A percentile compares a stretch with the other conserved stretches of the same genome.
Evolutionary conservation across 2,888 invertebrate species (phyloP).

Genomic region (Amblyteles armatorius): DNA sequence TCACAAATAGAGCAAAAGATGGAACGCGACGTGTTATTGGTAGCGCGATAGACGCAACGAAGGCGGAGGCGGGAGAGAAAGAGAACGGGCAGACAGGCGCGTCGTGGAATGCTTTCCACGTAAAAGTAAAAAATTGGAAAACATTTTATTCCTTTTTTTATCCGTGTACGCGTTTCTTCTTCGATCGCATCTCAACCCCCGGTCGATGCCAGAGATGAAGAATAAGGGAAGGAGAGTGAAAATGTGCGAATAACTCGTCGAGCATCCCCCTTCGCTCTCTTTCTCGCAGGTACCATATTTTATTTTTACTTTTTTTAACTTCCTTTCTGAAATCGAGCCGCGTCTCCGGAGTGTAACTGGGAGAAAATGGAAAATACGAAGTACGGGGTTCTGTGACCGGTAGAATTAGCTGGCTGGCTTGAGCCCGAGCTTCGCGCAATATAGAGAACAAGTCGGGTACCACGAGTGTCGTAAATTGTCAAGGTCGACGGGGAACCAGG

Average conservation of each 20-base stretch:
- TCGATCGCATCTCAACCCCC: slow-evolving; percentile 10
- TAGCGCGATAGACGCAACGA: slow-evolving; percentile 33
- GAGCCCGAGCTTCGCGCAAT: slow-evolving; percentile 29
- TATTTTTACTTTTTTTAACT: not conserved
- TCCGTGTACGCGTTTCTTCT: not conserved
- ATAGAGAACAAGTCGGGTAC: slow-evolving; percentile 29
- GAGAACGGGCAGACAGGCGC: not conserved
- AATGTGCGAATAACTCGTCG: not conserved
- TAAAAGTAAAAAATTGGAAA: slow-evolving; percentile 13
- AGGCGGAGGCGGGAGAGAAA: not conserved
- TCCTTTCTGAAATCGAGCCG: not conserved
- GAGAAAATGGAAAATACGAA: slow-evolving; percentile 23
- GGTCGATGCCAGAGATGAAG: not conserved
- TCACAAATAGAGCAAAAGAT: slow-evolving; percentile 28
- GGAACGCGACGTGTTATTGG: slow-evolving; percentile 35
- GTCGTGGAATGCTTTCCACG: slow-evolving; percentile 10
- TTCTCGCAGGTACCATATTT: not conserved
- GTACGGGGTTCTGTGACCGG: slow-evolving; percentile 19
- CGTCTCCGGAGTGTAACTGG: not conserved
- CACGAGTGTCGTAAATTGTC: slow-evolving; percentile 62
- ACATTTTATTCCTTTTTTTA: slow-evolving; percentile 20
- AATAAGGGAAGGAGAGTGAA: not conserved
- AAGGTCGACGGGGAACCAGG: slow-evolving; percentile 42
- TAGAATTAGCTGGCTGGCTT: slow-evolving; percentile 54
- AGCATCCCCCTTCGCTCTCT: not conserved